phyloP scores from a whole-genome alignment of 2,888 invertebrate genomes.

The Oegoconia quadripuncta region DNA sequence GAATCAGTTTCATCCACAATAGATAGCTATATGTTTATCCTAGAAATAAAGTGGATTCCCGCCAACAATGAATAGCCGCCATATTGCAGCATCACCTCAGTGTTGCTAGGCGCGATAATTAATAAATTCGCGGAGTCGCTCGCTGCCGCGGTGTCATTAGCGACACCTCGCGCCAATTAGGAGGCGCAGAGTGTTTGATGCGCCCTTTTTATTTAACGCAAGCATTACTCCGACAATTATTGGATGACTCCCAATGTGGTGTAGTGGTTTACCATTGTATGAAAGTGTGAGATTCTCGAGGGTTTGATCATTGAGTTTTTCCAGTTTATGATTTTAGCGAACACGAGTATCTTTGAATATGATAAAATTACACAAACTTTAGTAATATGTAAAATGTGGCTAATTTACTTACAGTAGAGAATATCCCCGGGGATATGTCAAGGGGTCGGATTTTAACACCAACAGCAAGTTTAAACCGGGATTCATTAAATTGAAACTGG shows the following conservation, averaged over 20 bases:
- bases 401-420: conserved; percentile 32
- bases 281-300: conserved; percentile 15
- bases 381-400: background rate
- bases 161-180: conserved; percentile 78
- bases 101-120: conserved; percentile 77
- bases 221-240: conserved; percentile 73
- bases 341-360: conserved; percentile 1
- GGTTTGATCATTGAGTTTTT: conserved; percentile 8
- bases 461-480: conserved; percentile 42
- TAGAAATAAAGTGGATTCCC: conserved; percentile 52
- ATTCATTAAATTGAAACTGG: conserved; percentile 63
- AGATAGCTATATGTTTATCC: conserved; percentile 5
- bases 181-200: conserved; percentile 68
- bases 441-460: conserved; percentile 46
- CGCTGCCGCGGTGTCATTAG: conserved; percentile 62
- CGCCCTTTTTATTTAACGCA: conserved; percentile 73
- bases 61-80: conserved; percentile 65
- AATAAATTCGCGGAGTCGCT: conserved; percentile 67
- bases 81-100: conserved; percentile 62
- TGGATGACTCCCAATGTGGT: conserved; percentile 60
- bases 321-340: conserved; percentile 6
- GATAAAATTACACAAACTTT: background rate
- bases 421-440: conserved; percentile 34
- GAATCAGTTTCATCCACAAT: background rate
- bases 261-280: conserved; percentile 38